Percentiles rank a stretch among this genome's conserved stretches.
These are phyloP conservation scores for Catalaphyllia jardinei DNA, from an alignment of 64 coral and sea anemone species.

Conservation along the genomic window DNA sequence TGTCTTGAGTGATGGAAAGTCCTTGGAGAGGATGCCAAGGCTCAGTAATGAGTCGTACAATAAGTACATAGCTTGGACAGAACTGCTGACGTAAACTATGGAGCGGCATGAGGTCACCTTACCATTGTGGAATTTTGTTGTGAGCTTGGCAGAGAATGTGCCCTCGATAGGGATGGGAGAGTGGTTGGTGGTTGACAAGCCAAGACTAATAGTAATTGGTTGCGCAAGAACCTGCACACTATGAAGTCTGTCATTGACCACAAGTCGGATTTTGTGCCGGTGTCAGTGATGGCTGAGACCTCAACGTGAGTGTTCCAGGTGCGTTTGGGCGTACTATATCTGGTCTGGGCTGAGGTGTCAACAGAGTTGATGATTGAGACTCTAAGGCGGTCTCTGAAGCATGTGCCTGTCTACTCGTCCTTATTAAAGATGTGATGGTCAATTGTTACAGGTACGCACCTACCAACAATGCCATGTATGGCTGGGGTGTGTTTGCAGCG, in stretches of 20 bases:
- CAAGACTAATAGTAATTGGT: slow-evolving; percentile 4
- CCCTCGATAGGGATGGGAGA: slow-evolving; percentile 49
- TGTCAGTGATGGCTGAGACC: slow-evolving; percentile 57
- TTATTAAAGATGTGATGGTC: slow-evolving; percentile 35
- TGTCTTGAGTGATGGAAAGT: not conserved
- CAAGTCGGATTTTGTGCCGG: slow-evolving; percentile 57
- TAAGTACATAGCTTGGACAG: slow-evolving; percentile 47
- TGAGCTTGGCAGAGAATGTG: slow-evolving; percentile 47
- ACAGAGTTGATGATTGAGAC: slow-evolving; percentile 56
- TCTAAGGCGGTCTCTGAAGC: slow-evolving; percentile 50
- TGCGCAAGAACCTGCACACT: slow-evolving; percentile 48
- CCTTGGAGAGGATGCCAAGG: slow-evolving; percentile 13
- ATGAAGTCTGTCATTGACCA: slow-evolving; percentile 61
- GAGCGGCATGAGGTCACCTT: not conserved
- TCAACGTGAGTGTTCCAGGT: slow-evolving; percentile 11
- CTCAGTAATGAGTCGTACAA: slow-evolving; percentile 54
- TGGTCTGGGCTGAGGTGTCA: slow-evolving; percentile 7
- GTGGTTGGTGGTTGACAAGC: slow-evolving; percentile 53
- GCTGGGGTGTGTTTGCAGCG: not conserved
- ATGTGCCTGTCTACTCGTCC: slow-evolving; percentile 59
- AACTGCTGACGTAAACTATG: not conserved
- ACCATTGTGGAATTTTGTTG: not conserved
- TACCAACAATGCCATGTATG: slow-evolving; percentile 9
- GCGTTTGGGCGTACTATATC: too few species aligned
- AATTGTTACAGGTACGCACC: not conserved